Percentiles rank a stretch among this genome's conserved stretches.
These are phyloP conservation scores for Felis catus DNA, from an alignment of 2,113 vertebrate species.

Conservation along the genomic window F.catus_Fca126_mat1.0 CM031413.1:15748001-15748500, in stretches of 20 bases:
- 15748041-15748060: neutral
- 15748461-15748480: no score
- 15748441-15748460: no score
- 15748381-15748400: no score
- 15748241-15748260: neutral
- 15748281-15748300: neutral
- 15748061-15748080: neutral
- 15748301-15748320: neutral
- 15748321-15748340: no score
- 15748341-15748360: no score
- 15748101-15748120: neutral
- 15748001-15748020: neutral
- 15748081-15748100: rapidly evolving
- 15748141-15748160: neutral
- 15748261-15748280: neutral
- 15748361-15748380: no score
- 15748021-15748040: rapidly evolving
- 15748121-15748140: neutral
- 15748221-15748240: neutral
- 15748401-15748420: no score
- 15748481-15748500: no score
- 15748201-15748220: rapidly evolving
- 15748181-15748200: neutral
- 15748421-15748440: no score
- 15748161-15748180: neutral